These are phyloP conservation scores for Ypsolopha sequella DNA, from an alignment of 2,888 invertebrate genomes.

Conservation along the genomic window DNA sequence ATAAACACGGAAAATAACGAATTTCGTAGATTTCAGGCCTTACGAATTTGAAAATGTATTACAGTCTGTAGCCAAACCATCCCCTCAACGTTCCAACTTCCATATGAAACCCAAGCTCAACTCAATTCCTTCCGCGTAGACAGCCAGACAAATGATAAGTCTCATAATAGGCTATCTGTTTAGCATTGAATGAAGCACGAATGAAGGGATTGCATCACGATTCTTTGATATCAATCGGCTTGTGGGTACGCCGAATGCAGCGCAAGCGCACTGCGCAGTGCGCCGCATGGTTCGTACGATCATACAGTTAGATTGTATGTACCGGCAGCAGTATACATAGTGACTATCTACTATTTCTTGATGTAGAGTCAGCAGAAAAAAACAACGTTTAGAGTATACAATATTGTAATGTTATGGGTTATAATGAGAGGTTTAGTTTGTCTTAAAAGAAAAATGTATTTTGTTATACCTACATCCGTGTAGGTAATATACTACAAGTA, in stretches of 20 bases:
- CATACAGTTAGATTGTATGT: constrained; percentile 45
- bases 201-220: constrained; percentile 12
- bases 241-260: constrained; percentile 9
- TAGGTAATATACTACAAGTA: no score
- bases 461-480: no score
- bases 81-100: no score
- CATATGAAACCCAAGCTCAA: no score
- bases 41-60: no score
- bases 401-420: no score
- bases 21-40: no score
- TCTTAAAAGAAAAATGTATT: no score
- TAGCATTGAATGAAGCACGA: constrained; percentile 18
- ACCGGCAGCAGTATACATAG: constrained; percentile 20
- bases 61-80: no score
- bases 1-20: no score
- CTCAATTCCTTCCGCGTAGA: not conserved
- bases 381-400: no score
- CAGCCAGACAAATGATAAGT: constrained; percentile 15
- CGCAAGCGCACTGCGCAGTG: constrained; percentile 11
- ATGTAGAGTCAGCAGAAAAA: constrained; percentile 19
- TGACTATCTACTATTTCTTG: constrained; percentile 26
- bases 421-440: no score
- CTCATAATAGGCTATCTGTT: constrained; percentile 10
- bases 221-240: not conserved
- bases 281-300: constrained; percentile 16